These are phyloP conservation scores for Dendroctonus ponderosae DNA, from an alignment of 1,140 invertebrate genomes.

Conservation along the genomic window DNA sequence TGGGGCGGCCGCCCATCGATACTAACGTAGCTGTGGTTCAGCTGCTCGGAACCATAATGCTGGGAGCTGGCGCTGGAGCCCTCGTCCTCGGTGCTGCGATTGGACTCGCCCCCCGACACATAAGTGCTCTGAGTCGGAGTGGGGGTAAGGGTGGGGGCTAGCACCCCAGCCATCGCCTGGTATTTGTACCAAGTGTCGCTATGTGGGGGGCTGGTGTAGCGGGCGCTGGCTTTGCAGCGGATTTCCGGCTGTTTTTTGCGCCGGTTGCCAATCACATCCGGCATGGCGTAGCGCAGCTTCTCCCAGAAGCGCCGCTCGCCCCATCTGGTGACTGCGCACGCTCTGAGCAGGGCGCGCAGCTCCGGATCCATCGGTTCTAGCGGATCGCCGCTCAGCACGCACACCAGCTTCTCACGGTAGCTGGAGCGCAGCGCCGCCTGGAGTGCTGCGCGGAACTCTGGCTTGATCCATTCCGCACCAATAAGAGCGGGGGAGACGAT, in stretches of 20 bases:
- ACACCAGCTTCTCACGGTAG: slow-evolving; percentile 72
- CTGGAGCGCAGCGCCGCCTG: slow-evolving; percentile 73
- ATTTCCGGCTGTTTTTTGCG: slow-evolving; percentile 49
- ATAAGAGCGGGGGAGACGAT: slow-evolving; percentile 73
- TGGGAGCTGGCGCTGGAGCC: slow-evolving; percentile 57
- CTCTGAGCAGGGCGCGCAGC: slow-evolving; percentile 76
- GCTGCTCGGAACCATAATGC: slow-evolving; percentile 50
- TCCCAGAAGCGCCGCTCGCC: slow-evolving; percentile 87
- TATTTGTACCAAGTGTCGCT: slow-evolving; percentile 58
- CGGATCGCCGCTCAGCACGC: slow-evolving; percentile 65
- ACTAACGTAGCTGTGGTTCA: slow-evolving; percentile 51
- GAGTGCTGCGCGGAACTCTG: slow-evolving; percentile 68
- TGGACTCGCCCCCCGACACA: slow-evolving; percentile 62
- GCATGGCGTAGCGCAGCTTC: slow-evolving; percentile 85
- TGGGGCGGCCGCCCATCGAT: slow-evolving; percentile 49
- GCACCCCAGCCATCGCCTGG: slow-evolving; percentile 47
- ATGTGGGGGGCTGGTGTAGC: slow-evolving; percentile 60
- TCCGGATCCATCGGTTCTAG: slow-evolving; percentile 73
- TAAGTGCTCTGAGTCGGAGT: slow-evolving; percentile 65
- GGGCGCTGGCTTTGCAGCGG: slow-evolving; percentile 46
- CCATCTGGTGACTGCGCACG: slow-evolving; percentile 81
- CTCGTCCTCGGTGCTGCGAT: slow-evolving; percentile 59
- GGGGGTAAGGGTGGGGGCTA: slow-evolving; percentile 52
- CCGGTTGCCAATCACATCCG: slow-evolving; percentile 58
- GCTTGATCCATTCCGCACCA: slow-evolving; percentile 71